Evolutionary conservation across 2,113 vertebrate species (phyloP), one percentile per base, ranked within the genome.

Genomic region (Toxotes chatareus): DNA sequence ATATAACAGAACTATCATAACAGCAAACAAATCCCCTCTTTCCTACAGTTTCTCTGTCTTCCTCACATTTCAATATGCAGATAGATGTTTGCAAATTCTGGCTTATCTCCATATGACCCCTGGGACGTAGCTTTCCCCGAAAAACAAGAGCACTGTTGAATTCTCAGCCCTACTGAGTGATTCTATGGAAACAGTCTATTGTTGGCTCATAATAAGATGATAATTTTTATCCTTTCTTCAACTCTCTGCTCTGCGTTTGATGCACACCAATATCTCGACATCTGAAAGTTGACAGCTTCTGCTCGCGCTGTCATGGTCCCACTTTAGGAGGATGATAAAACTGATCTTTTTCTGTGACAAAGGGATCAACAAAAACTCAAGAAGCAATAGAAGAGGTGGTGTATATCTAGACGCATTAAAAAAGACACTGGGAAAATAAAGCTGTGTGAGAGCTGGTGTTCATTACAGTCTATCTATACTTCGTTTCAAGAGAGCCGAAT

Each of bases 81-180:
- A 93, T 86, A 88, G 75, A 90, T 89, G 87, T 90, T 92, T 89
- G 82, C 83, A 88, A 91, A 88, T 69, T 86, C 84, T 73, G 87
- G 65, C 78, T 88, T 70, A 85, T 91, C 87, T 92, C 82, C 88
- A 89, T 86, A 89, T 46, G 84, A 92, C 90, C 84, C 86, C 57
- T 2, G 89, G 89, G 92, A 92, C 2, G 5, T 3, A 46, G 81
- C 56, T 68, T 63, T 63, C 56, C 81, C 76, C 42, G 17, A 75
- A 80, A 92, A 91, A 85, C 85, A 93, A 87, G 66, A 78, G 79
- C 60, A 23, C 64, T 79, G 72, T 64, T 88, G 73, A 85, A 59
- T 75, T 92, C 88, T 79, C 83, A 88, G 79, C 77, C 74, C 85
- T 55, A 51, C 80, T 53, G 84, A 85, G 79, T 13, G 63, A 70